A percentile compares a stretch with the other conserved stretches of the same genome.
Evolutionary conservation across 2,797 vertebrate species (phyloP).

Genomic region (Craterocephalus amniculus): DNA sequence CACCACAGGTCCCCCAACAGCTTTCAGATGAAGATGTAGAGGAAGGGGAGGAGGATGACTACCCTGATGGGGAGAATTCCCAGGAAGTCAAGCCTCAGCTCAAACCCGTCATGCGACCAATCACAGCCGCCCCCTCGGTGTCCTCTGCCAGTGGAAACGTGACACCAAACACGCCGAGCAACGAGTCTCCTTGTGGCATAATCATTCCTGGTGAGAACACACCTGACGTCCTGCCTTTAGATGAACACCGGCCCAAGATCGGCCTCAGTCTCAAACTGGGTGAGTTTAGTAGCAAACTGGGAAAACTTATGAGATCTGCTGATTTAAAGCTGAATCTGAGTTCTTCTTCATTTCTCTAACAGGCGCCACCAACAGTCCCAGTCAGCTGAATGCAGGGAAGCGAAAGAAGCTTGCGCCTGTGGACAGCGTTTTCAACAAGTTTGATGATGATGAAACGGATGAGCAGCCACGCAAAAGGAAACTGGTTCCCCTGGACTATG

Average conservation of each 20-base stretch:
- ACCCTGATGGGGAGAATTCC: conserved; percentile 87
- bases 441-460: conserved; percentile 96
- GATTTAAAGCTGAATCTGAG: background rate
- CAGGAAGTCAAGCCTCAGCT: conserved; percentile 92
- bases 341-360: background rate
- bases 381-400: conserved; percentile 91
- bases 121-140: conserved; percentile 95
- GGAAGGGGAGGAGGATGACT: conserved; percentile 80
- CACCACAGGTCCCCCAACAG: conserved; percentile 75
- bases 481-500: conserved; percentile 96
- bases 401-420: conserved; percentile 93
- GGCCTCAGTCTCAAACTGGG: conserved; percentile 97
- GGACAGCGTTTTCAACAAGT: conserved; percentile 99
- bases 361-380: conserved; percentile 95
- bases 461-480: conserved; percentile 96
- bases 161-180: conserved; percentile 94
- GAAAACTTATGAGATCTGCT: background rate
- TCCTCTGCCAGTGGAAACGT: conserved; percentile 95
- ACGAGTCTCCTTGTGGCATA: conserved; percentile 97
- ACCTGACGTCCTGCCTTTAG: conserved; percentile 90
- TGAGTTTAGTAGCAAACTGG: conserved; percentile 54
- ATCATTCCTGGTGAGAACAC: conserved; percentile 98
- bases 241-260: conserved; percentile 96
- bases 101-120: conserved; percentile 94
- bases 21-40: conserved; percentile 85